Base-by-base conservation (phyloP, 2,113 vertebrate genomes). In the Pseudopipra pipra region DNA sequence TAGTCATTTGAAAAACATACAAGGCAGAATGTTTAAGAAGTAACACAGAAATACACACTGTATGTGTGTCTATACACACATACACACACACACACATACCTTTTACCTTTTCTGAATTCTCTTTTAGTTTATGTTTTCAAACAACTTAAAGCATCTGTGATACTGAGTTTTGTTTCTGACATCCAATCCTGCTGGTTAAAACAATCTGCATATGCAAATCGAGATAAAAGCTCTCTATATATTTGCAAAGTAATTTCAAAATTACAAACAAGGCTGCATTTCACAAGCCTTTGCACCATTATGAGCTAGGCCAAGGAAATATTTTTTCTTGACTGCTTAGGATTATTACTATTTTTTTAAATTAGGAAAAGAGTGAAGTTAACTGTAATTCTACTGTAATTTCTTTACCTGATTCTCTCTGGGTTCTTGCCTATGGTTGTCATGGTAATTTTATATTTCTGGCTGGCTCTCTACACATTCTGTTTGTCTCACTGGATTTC, bases 391-490 rank as follows among this genome's bases (percentile, higher is more conserved):
- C 74, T 90, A 92, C 82, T 91, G 74, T 91, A 95, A 94, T 96
- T 95, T 98, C 93, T 90, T 96, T 97, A 98, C 98, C 97, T 97
- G 95, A 94, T 96, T 96, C 92, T 97, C 85, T 97, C 97, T 88
- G 96, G 94, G 89, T 95, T 91, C 96, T 78, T 97, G 97, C 96
- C 97, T 93, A 82, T 27, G 96, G 98, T 98, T 98, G 97, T 98
- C 97, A 98, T 96, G 93, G 98, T 78, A 97, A 97, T 96, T 97
- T 95, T 93, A 98, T 89, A 97, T 97, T 96, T 97, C 94, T 97
- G 95, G 96, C 96, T 94, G 94, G 79, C 85, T 94, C 85, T 81
- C 83, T 65, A 83, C 66, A 51, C 37, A 46, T 91, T 96, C 88
- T 95, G 91, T 95, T 97, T 95, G 87, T 97, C 96, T 98, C 88